Evolutionary conservation across 2,113 vertebrate species (phyloP).

Genomic region (Stigmatopora argus): DNA sequence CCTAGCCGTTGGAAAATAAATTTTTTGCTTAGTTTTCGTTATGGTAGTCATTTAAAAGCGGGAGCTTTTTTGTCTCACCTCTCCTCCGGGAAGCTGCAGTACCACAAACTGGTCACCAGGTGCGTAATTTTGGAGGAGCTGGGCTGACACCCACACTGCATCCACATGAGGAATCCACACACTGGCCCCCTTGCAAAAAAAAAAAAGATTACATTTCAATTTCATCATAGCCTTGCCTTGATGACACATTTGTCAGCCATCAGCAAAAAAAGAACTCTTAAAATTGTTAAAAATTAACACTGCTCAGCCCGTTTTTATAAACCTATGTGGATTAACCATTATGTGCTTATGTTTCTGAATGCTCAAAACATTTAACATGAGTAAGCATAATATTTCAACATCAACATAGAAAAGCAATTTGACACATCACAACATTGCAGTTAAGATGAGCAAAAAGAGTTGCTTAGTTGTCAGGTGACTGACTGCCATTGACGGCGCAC

Average conservation of each 20-base stretch:
- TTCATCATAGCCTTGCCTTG: constrained; percentile 32
- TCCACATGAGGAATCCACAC: constrained; percentile 74
- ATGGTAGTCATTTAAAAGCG: background rate
- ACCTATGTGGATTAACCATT: constrained; percentile 40
- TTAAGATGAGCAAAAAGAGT: background rate
- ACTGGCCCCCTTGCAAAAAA: constrained; percentile 59
- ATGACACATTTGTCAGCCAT: constrained; percentile 50
- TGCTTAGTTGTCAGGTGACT: background rate
- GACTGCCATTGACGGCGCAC: too few species aligned
- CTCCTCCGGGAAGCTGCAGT: constrained; percentile 65
- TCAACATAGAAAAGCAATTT: background rate
- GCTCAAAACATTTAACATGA: background rate
- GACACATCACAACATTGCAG: background rate
- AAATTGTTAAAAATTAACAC: constrained; percentile 75
- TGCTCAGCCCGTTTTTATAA: constrained; percentile 44
- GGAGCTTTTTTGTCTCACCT: constrained; percentile 43
- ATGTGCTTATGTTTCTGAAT: constrained; percentile 1
- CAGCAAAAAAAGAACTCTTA: constrained; percentile 72
- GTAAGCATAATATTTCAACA: background rate
- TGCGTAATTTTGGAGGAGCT: constrained; percentile 60
- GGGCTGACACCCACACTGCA: constrained; percentile 70
- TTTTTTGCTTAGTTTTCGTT: background rate
- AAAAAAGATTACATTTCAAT: constrained; percentile 7
- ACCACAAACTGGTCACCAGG: constrained; percentile 56
- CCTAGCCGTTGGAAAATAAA: constrained; percentile 37